phyloP scores from a whole-genome alignment of 1,140 invertebrate species.

The Drosophila nebulosa region DNA sequence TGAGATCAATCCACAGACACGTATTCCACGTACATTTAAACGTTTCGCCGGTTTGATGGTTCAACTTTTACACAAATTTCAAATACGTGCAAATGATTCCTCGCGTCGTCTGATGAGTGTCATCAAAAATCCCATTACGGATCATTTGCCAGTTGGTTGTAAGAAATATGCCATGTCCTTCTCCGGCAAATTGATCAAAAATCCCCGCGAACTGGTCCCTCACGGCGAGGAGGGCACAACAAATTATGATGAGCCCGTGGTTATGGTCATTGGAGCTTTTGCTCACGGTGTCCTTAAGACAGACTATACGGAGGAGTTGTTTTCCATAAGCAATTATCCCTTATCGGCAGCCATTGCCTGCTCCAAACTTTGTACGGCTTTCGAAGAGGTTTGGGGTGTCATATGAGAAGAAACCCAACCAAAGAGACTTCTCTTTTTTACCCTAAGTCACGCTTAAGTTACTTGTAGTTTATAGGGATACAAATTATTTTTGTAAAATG shows the following conservation, averaged over 20 bases:
- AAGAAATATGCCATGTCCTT: slow-evolving; percentile 95
- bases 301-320: slow-evolving; percentile 94
- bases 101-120: slow-evolving; percentile 96
- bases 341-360: slow-evolving; percentile 97
- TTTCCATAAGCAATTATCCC: slow-evolving; percentile 98
- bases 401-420: slow-evolving; percentile 82
- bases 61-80: slow-evolving; percentile 97
- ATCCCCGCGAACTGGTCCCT: slow-evolving; percentile 91
- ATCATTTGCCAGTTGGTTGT: slow-evolving; percentile 97
- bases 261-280: slow-evolving; percentile 97
- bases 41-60: slow-evolving; percentile 99
- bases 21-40: slow-evolving; percentile 99
- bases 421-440: not conserved
- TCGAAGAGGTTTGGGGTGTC: slow-evolving; percentile 97
- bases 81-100: slow-evolving; percentile 93
- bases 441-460: slow-evolving; percentile 18
- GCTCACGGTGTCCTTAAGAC: slow-evolving; percentile 95
- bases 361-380: slow-evolving; percentile 97
- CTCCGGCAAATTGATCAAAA: slow-evolving; percentile 88
- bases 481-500: not conserved
- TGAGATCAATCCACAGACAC: slow-evolving; percentile 98
- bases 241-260: slow-evolving; percentile 89
- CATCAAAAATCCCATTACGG: slow-evolving; percentile 97
- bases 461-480: not conserved
- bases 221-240: slow-evolving; percentile 63